Percentiles rank a stretch among this genome's conserved stretches.
Evolutionary conservation across 1,140 invertebrate genomes (phyloP).

Genomic region (Drosophila ohnishii): DNA sequence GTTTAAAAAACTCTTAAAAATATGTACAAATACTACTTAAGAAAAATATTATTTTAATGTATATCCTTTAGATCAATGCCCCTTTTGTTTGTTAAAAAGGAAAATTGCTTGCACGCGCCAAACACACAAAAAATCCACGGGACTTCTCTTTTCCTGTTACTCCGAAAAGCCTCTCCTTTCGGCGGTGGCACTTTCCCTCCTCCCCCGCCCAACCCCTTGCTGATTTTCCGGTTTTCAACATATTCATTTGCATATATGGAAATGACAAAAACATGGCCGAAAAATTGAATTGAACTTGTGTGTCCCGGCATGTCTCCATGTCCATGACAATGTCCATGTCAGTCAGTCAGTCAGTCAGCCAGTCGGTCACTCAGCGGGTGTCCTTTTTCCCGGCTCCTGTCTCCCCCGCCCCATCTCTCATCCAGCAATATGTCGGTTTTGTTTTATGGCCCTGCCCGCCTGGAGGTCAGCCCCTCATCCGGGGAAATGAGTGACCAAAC

Average conservation of each 20-base stretch:
- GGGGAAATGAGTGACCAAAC: conserved; percentile 67
- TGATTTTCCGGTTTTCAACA: conserved; percentile 72
- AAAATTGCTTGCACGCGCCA: conserved; percentile 9
- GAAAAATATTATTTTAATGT: not conserved
- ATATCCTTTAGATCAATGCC: not conserved
- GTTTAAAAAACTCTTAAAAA: not conserved
- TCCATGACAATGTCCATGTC: conserved; percentile 41
- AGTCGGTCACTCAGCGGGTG: conserved; percentile 47
- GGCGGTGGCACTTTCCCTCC: not conserved
- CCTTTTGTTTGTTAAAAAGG: not conserved
- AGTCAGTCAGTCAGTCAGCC: conserved; percentile 18
- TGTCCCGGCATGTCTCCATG: conserved; percentile 54
- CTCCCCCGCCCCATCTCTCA: conserved; percentile 1
- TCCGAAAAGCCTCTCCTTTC: conserved; percentile 7
- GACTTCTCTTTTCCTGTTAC: not conserved
- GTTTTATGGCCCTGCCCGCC: conserved; percentile 54
- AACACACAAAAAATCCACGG: not conserved
- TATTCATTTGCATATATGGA: conserved; percentile 80
- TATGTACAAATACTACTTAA: not conserved
- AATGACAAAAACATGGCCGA: conserved; percentile 78
- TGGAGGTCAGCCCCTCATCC: conserved; percentile 36
- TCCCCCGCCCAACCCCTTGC: not conserved
- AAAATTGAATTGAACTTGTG: conserved; percentile 80
- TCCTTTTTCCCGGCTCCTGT: conserved; percentile 17
- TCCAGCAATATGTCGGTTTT: conserved; percentile 53